phyloP scores from a whole-genome alignment of 2,888 invertebrate species.

The Lottia gigantea region DNA sequence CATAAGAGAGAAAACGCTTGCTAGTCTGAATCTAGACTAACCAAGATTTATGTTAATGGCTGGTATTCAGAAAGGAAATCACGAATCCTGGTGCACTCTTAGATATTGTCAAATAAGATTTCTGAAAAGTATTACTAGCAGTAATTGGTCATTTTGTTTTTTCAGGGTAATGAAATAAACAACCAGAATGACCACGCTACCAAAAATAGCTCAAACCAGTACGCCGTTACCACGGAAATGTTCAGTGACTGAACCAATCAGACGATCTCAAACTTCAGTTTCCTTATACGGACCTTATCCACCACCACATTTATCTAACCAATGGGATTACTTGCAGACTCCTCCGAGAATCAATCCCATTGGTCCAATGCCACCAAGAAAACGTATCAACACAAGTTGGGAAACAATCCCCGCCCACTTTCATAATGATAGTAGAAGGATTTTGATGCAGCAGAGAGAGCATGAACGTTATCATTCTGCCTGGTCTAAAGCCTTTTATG shows the following conservation, averaged over 20 bases:
- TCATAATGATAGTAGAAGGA: slow-evolving; percentile 60
- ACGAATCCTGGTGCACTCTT: no score
- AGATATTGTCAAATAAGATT: no score
- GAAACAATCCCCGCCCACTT: slow-evolving; percentile 63
- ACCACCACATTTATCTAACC: slow-evolving; percentile 53
- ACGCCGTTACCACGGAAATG: slow-evolving; percentile 10
- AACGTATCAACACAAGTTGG: slow-evolving; percentile 58
- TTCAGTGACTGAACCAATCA: slow-evolving; percentile 17
- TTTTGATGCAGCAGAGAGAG: slow-evolving; percentile 63
- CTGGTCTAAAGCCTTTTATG: slow-evolving; percentile 65
- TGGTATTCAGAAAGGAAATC: no score
- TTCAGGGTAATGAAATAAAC: not conserved
- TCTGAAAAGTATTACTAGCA: no score
- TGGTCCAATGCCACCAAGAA: slow-evolving; percentile 55
- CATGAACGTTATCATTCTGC: slow-evolving; percentile 64
- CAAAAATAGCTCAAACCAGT: slow-evolving; percentile 14
- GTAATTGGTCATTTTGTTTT: not conserved
- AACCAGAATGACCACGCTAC: not conserved
- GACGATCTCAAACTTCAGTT: slow-evolving; percentile 38
- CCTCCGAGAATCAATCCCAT: slow-evolving; percentile 59
- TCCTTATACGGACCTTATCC: slow-evolving; percentile 54
- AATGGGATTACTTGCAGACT: slow-evolving; percentile 49
- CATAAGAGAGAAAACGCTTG: no score
- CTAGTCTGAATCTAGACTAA: no score
- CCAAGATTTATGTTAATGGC: no score